Conservation (phyloP, 2,888 invertebrate genomes). For the Melanotus villosus region DNA sequence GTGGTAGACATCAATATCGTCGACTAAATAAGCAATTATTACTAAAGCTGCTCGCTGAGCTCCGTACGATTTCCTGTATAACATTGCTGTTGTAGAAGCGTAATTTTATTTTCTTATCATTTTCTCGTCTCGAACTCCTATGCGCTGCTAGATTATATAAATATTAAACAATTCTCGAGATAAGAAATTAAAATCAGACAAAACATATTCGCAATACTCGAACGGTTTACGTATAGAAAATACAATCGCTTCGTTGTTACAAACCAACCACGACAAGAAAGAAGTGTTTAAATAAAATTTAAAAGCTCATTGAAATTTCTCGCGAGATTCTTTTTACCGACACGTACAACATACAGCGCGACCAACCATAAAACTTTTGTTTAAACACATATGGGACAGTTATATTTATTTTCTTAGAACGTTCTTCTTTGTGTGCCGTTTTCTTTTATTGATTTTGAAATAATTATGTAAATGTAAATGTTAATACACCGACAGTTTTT, state of each 20-base stretch:
- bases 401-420: slow-evolving; percentile 33
- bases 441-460: slow-evolving; percentile 38
- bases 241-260: no score
- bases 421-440: slow-evolving; percentile 24
- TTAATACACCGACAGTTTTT: slow-evolving; percentile 24
- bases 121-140: background rate
- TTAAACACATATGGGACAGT: slow-evolving; percentile 27
- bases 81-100: background rate
- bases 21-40: slow-evolving; percentile 16
- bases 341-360: background rate
- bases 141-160: background rate
- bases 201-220: no score
- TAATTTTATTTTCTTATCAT: no score
- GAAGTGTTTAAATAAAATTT: background rate
- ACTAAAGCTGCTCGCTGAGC: slow-evolving; percentile 1
- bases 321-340: background rate
- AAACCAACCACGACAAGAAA: no score
- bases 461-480: slow-evolving; percentile 38
- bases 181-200: background rate
- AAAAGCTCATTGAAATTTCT: background rate
- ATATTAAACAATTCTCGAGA: background rate
- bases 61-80: slow-evolving; percentile 11
- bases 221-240: no score
- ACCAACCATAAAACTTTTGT: slow-evolving; percentile 23
- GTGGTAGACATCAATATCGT: slow-evolving; percentile 17